A percentile compares a stretch with the other conserved stretches of the same genome.
These are phyloP conservation scores for Asarcornis scutulata DNA, from an alignment of 2,113 vertebrate species.

Conservation along the genomic window DNA sequence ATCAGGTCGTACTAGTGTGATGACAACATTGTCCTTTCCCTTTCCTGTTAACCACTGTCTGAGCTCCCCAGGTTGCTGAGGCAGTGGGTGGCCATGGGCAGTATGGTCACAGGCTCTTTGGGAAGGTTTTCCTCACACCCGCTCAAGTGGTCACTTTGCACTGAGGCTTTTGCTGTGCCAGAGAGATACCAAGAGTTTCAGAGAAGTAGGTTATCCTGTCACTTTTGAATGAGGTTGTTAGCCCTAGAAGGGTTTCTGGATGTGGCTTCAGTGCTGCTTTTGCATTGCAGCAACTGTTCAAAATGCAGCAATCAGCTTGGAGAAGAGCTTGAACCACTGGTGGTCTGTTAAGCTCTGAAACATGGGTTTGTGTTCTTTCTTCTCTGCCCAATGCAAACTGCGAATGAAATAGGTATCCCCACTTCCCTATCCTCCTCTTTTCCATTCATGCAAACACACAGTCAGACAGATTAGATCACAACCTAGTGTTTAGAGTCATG, in stretches of 20 bases:
- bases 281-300: not conserved
- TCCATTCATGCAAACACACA: not conserved
- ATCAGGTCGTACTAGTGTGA: fast-evolving
- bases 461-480: not conserved
- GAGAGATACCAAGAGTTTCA: not conserved
- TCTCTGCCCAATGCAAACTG: not conserved
- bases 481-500: not conserved
- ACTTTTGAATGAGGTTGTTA: not conserved
- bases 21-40: not conserved
- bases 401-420: not conserved
- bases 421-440: not conserved
- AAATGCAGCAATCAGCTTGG: not conserved
- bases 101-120: not conserved
- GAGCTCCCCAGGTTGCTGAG: not conserved
- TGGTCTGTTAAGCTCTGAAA: not conserved
- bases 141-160: not conserved
- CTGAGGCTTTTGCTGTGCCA: not conserved
- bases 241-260: not conserved
- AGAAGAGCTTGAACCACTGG: not conserved
- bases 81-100: not conserved
- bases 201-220: not conserved
- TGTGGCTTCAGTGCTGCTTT: not conserved
- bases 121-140: not conserved
- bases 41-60: not conserved
- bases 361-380: not conserved